Base-by-base conservation (phyloP, 1,140 invertebrate genomes). In the Zeugodacus cucurbitae region DNA sequence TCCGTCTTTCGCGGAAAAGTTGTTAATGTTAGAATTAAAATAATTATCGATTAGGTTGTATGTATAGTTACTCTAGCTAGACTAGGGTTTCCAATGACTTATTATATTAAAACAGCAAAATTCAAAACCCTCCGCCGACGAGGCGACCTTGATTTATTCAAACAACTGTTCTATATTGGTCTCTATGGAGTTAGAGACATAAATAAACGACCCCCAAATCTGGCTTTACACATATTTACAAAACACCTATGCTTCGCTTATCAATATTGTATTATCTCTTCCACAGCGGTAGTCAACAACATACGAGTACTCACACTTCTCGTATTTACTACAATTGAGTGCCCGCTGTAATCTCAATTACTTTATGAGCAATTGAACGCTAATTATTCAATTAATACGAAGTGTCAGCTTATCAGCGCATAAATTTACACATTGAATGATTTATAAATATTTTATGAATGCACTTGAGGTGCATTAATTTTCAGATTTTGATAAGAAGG, bases 341-440 rank as follows among this genome's bases (percentile, higher is more conserved):
- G 41, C 34, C 44, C 14, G 8, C 74, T 48, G 74, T 48, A 82
- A 82, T 82, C 74, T 82, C 74, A 82, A 48, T 82, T 82, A 48
- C n/a, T 82, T 82, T 48, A 82, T 48, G 74, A 48, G 22, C 44
- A 82, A 82, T 82, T 82, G 3, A 44, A 14, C 22, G 74, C 41
- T 48, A 82, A 82, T 82, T 82, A 82, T 48, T 82, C 17, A 48
- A 82, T 82, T 82, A 82, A 82, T 37, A 37, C 41, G 20, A 82
- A 82, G 74, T 48, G 74, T 14, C 74, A 48, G 41, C 41, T 82
- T 82, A 48, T 82, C 74, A 82, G 74, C 74, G n/a, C 11, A 44
- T 82, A 48, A 44, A 70, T 14, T 48, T 26, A 5, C 64, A 17
- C 6, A 62, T 62, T 62, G n/a, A 10, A 26, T 26, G n/a, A 34